Evolutionary conservation across 64 coral and sea anemone species (phyloP).

Genomic region (Montipora sp.): DNA sequence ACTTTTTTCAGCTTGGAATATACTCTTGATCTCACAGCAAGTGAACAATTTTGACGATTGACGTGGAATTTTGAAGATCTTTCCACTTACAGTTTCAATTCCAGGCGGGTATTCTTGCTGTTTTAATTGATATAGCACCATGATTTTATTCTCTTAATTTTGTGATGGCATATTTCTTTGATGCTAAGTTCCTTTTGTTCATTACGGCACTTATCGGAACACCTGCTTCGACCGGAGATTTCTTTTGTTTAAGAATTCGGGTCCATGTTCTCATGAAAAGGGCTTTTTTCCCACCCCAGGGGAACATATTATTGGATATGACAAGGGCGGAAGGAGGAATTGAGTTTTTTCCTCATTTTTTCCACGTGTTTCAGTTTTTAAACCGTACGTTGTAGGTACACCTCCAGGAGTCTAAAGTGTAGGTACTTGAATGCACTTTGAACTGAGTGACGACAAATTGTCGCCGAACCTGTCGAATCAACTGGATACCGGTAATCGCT

Average conservation of each 20-base stretch:
- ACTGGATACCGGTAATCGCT: neutral
- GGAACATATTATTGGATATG: neutral
- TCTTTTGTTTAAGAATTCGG: conserved; percentile 35
- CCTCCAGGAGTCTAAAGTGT: no score
- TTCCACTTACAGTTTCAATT: neutral
- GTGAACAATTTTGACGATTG: neutral
- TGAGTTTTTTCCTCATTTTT: neutral
- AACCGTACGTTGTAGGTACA: neutral
- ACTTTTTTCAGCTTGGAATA: neutral
- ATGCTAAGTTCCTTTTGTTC: conserved; percentile 11
- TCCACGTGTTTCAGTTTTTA: neutral
- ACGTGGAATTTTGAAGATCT: neutral
- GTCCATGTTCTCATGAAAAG: conserved; percentile 29
- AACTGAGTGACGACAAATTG: neutral
- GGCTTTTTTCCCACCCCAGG: neutral
- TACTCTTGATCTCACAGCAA: neutral
- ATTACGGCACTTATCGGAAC: neutral
- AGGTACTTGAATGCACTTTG: neutral
- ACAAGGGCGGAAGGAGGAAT: neutral
- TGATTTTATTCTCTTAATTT: neutral
- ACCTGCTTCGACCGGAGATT: neutral
- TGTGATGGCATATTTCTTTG: neutral
- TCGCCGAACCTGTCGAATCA: conserved; percentile 5
- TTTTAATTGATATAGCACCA: neutral
- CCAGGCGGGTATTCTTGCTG: neutral